Evolutionary conservation across 2,888 invertebrate genomes (phyloP), one percentile per base, ranked within the genome.

Genomic region (Andrena minutula): DNA sequence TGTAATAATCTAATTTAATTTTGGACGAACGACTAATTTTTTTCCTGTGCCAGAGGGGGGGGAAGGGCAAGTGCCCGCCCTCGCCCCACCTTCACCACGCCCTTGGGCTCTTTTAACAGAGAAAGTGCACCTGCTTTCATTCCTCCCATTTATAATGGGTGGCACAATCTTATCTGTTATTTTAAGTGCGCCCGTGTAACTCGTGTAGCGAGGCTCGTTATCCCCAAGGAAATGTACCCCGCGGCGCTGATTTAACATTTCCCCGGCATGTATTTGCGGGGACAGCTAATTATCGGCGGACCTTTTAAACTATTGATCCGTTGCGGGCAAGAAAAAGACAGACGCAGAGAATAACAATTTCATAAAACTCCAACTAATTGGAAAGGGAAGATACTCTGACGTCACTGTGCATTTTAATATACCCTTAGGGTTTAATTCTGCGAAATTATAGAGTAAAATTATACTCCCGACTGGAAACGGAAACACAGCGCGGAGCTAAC

Each of bases 71-170:
- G 4, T 12, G 12, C 1, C 41, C 12, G 10, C 41, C 41, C 12
- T 41, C 4, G 41, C 12, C 12, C 41, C 16, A 4, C 1, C 5
- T 41, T 16, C 4, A 16, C 41, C 12, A 41, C 41, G 12, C 41
- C 41, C 41, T 4, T 41, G 41, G 12, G 12, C 4, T 41, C 12
- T 12, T 41, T 12, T 41, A 41, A 16, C 41, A 41, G 41, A 32
- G 5, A 16, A 20, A 41, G 20, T 69, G 26, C 35, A 35, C 60
- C 60, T 20, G 60, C 20, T 61, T 66, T 68, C 35, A 23, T 68
- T 75, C 35, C n/a, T 23, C 16, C 10, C 32, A 2, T 26, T 60
- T 51, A 32, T 61, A 68, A 75, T 68, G 35, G 68, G 32, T 51
- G 60, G 12, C 20, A n/a, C 2, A n/a, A n/a, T 58, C 16, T 10